Evolutionary conservation across 2,888 invertebrate species (phyloP).

Genomic region (Stegana nigrithorax): DNA sequence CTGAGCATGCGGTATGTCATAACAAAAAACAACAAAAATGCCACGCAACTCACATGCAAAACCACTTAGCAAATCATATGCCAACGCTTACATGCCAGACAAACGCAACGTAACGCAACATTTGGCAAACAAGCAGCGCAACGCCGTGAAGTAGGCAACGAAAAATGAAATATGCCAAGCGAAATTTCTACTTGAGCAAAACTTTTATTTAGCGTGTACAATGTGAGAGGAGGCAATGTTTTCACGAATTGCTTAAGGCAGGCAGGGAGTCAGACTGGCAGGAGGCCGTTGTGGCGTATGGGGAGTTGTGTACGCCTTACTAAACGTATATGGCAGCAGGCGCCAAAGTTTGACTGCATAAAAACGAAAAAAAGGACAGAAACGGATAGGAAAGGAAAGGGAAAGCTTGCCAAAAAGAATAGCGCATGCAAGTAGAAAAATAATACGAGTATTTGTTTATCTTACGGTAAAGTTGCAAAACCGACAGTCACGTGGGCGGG

Average conservation of each 20-base stretch:
- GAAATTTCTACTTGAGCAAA: too few relatives aligned
- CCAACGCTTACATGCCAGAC: not conserved
- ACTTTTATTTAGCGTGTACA: not conserved
- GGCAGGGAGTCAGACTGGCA: not conserved
- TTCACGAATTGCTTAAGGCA: not conserved
- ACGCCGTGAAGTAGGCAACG: not conserved
- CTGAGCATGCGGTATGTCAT: too few relatives aligned
- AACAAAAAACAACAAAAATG: not conserved
- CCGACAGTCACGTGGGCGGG: too few relatives aligned
- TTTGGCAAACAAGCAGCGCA: conserved; percentile 2
- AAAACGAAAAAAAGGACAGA: too few relatives aligned
- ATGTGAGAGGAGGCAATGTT: not conserved
- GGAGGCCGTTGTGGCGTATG: too few relatives aligned
- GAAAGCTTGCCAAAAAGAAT: not conserved
- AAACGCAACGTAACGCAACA: not conserved
- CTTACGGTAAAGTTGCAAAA: conserved; percentile 10
- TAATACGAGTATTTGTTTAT: conserved; percentile 25
- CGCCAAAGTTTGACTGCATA: not conserved
- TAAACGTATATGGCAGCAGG: not conserved
- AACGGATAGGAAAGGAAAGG: too few relatives aligned
- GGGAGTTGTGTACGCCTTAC: too few relatives aligned
- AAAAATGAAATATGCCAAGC: not conserved
- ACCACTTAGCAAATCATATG: conserved; percentile 18
- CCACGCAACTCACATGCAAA: not conserved
- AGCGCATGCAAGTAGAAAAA: conserved; percentile 10